Base-by-base conservation (phyloP, 2,797 vertebrate genomes). In the Falco columbarius region DNA sequence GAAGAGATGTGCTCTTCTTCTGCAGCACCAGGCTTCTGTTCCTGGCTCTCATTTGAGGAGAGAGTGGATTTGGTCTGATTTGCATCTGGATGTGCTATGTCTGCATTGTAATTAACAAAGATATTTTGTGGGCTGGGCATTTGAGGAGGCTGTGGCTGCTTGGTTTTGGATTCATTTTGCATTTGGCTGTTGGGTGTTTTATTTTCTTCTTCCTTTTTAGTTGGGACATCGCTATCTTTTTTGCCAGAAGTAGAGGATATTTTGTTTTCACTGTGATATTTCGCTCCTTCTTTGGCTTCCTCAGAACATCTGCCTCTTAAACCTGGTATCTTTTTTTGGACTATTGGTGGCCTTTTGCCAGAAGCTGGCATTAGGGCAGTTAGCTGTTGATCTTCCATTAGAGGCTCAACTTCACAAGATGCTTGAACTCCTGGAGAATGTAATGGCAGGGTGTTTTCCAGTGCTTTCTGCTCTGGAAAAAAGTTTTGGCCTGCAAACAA, bases 401-500 rank as follows among this genome's bases (percentile, higher is more conserved):
- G 61, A 20, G 87, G 67, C 56, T 98, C 80, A 15, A 49, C 36
- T 52, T 67, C 36, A 49, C 9, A 44, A 38, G 86, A 34, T 23
- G 81, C 94, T 93, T 73, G 95, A 66, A 70, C 70, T 22, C 22
- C 20, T 2, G 65, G 52, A 23, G 44, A 49, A 24, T n/a, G 21
- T 72, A 94, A 86, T 3, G 79, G 72, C 14, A 86, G 80, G 32
- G 95, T 87, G 14, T 47, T 70, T 87, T 81, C 93, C 10, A 54
- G 23, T 12, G 19, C 66, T 61, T 96, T 93, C 68, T 97, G 65
- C 56, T 95, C 90, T 20, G 95, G 77, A 63, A 96, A 86, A 36
- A 7, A 73, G 36, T 92, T 81, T 83, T 97, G 97, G 55, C 13
- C 26, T 42, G 91, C 84, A 72, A 95, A 97, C 58, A 93, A 66